Evolutionary conservation across 1,140 invertebrate genomes (phyloP).

Genomic region (Matsumurasca onukii): DNA sequence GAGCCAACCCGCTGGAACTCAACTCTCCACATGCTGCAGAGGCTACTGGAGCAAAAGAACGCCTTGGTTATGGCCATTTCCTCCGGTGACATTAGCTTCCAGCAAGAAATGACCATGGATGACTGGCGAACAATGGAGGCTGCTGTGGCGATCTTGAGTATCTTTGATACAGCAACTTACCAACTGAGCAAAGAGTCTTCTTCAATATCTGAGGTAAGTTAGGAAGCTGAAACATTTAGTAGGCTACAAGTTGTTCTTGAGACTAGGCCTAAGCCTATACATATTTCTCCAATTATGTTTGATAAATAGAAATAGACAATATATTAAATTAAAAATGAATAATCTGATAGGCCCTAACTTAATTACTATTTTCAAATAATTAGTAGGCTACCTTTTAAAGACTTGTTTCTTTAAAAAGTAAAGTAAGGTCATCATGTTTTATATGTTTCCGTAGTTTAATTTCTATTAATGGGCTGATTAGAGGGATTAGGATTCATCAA

Average conservation of each 20-base stretch:
- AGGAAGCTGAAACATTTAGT: no score
- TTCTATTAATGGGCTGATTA: no score
- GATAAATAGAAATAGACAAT: background rate
- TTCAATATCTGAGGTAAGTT: slow-evolving; percentile 2
- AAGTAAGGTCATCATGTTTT: no score
- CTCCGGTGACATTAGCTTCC: background rate
- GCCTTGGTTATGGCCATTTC: background rate
- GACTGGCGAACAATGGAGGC: background rate
- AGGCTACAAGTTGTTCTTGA: background rate
- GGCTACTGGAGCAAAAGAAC: slow-evolving; percentile 6
- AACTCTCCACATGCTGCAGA: background rate
- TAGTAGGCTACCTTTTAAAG: background rate
- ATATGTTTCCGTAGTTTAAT: no score
- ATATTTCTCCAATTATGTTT: background rate
- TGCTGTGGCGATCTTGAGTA: background rate
- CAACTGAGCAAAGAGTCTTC: slow-evolving; percentile 18
- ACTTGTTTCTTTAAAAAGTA: background rate
- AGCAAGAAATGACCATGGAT: background rate
- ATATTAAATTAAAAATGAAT: background rate
- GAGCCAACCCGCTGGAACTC: slow-evolving; percentile 10
- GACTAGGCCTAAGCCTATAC: background rate
- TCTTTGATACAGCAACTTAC: background rate
- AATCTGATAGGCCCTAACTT: background rate
- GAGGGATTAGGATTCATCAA: no score
- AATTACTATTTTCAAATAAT: background rate